Evolutionary conservation across 2,113 vertebrate genomes (phyloP), one percentile per base, ranked within the genome.

Genomic region (Oxygymnocypris stewartii): DNA sequence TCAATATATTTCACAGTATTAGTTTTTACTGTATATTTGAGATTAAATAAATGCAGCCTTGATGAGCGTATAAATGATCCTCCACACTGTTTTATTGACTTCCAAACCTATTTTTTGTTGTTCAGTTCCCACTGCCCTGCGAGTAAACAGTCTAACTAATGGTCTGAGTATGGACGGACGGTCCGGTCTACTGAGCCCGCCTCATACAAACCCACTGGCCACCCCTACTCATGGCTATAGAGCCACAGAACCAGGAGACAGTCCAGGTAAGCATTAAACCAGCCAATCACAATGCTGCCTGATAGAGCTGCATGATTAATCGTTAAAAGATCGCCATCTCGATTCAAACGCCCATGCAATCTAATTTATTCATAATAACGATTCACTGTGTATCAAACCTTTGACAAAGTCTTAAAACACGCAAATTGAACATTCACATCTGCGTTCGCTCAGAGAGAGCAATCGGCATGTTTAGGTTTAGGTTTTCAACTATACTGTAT

Each of bases 221-320:
- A 92, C 93, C 89, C 96, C 95, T 59, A 91, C 92, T 89, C 95
- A 95, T 81, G 94, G 94, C 71, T 96, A 95, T 91, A 92, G 95
- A 84, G 86, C 95, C 84, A 85, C 94, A 84, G 96, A 98, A 83
- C 94, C 95, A 93, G 97, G 95, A 95, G 96, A 93, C 88, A 95
- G 92, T 86, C 93, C 95, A 25, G 89, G 94, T 95, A 85, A 88
- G 91, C 37, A 12, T 40, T 13, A 44, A 57, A 75, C 35, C 31
- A 42, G 44, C 76, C 63, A 71, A 20, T 69, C 31, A 71, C 23
- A 67, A 16, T 35, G 35, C 54, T 31, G 11, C 44, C 47, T 47
- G 54, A 57, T 51, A 51, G 44, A 47, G 11, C 44, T 47, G 44
- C 44, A 12, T 0, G 44, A 47, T 49, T 49, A 49, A 49, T 44